A percentile compares a stretch with the other conserved stretches of the same genome.
Conservation (phyloP, 2,797 vertebrate species). For the Coluber constrictor region DNA sequence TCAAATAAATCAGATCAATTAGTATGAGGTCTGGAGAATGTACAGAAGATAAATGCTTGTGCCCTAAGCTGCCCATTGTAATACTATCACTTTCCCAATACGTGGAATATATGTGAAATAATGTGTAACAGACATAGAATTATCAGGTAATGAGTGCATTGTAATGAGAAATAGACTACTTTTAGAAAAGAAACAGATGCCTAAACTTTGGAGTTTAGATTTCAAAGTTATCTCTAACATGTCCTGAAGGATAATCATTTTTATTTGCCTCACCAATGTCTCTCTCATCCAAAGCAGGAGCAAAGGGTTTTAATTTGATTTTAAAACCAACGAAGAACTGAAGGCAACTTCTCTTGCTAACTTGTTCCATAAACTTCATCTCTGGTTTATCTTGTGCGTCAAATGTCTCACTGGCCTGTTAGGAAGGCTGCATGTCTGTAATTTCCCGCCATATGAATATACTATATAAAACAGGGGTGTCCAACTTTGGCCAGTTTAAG, state of each 20-base stretch:
- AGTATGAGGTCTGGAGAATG: background rate
- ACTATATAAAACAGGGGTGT: background rate
- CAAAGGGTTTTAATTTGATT: background rate
- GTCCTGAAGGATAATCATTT: background rate
- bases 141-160: background rate
- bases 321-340: background rate
- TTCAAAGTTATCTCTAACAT: background rate
- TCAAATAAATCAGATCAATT: background rate
- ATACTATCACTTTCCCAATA: background rate
- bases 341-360: background rate
- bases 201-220: background rate
- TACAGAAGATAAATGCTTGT: background rate
- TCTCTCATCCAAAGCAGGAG: background rate
- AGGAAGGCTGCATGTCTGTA: background rate
- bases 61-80: background rate
- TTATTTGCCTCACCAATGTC: background rate
- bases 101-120: background rate
- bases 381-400: background rate
- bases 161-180: background rate
- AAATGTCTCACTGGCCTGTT: background rate
- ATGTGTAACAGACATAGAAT: background rate
- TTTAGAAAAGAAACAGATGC: background rate
- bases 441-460: background rate
- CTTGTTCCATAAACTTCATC: background rate
- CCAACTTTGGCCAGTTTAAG: background rate